phyloP scores from a whole-genome alignment of 2,113 vertebrate species.

The Pleuronectes platessa region DNA sequence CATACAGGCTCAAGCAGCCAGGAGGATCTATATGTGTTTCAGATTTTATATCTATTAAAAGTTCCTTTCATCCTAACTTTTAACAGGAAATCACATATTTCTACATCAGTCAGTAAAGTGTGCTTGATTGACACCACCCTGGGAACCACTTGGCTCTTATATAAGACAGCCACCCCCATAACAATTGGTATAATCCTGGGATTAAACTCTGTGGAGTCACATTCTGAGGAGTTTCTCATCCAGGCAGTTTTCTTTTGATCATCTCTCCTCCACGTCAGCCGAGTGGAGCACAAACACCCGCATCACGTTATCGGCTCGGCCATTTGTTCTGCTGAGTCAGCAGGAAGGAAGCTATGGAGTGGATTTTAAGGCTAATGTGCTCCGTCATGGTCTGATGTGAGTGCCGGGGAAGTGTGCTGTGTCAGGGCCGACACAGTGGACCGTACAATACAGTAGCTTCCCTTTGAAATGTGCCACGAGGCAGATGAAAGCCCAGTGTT shows the following conservation, averaged over 20 bases:
- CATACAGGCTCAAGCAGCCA: no score
- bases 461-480: not conserved
- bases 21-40: no score
- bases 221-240: not conserved
- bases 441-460: not conserved
- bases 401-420: not conserved
- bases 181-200: no score
- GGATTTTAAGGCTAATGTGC: constrained; percentile 19
- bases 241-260: constrained; percentile 5
- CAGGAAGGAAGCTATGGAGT: constrained; percentile 38
- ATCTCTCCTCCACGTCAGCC: constrained; percentile 3
- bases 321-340: constrained; percentile 54
- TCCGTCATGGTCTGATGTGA: constrained; percentile 28
- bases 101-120: no score
- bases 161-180: no score
- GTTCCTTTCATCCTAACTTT: no score
- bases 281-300: constrained; percentile 9
- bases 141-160: no score
- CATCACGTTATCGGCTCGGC: constrained; percentile 40
- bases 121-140: no score
- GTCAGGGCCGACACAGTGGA: constrained; percentile 13
- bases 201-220: not conserved
- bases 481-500: not conserved
- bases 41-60: no score
- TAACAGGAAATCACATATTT: no score